A percentile compares a stretch with the other conserved stretches of the same genome.
phyloP scores from a whole-genome alignment of 2,113 vertebrate species.

The Pogonocichla stellata region DNA sequence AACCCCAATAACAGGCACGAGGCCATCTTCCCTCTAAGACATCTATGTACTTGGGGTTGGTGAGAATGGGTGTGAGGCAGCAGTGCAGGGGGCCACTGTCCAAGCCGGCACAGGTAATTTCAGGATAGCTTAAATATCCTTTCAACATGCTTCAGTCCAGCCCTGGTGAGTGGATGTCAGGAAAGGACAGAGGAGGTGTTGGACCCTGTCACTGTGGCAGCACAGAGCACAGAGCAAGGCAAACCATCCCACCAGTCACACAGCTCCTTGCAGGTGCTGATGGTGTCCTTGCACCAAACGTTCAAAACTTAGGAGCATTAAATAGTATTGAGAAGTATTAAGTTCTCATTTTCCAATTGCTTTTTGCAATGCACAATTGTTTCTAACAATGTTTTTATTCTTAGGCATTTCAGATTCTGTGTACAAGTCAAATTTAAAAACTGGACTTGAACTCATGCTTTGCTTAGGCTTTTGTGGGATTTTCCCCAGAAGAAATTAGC shows the following conservation, averaged over 20 bases:
- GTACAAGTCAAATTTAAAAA: not conserved
- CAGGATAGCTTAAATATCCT: not conserved
- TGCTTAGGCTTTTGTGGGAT: not conserved
- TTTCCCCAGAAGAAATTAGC: not conserved
- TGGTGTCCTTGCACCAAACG: not conserved
- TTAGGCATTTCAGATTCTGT: not conserved
- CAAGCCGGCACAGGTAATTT: not conserved
- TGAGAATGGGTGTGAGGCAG: not conserved
- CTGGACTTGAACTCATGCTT: not conserved
- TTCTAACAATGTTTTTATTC: not conserved
- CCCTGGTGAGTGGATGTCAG: accelerated
- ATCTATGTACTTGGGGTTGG: accelerated
- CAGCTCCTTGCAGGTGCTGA: accelerated
- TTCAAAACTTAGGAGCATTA: not conserved
- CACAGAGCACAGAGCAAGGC: no score
- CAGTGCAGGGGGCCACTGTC: not conserved
- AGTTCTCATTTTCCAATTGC: not conserved
- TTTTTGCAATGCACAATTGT: not conserved
- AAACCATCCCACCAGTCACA: not conserved
- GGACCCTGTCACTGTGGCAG: not conserved
- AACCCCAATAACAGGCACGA: accelerated
- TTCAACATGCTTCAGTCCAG: not conserved
- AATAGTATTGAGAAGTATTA: not conserved
- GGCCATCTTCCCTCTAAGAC: not conserved
- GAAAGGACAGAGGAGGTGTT: accelerated